These are phyloP conservation scores for Ellobius talpinus DNA, from an alignment of 2,113 vertebrate species.

Conservation along the genomic window DNA sequence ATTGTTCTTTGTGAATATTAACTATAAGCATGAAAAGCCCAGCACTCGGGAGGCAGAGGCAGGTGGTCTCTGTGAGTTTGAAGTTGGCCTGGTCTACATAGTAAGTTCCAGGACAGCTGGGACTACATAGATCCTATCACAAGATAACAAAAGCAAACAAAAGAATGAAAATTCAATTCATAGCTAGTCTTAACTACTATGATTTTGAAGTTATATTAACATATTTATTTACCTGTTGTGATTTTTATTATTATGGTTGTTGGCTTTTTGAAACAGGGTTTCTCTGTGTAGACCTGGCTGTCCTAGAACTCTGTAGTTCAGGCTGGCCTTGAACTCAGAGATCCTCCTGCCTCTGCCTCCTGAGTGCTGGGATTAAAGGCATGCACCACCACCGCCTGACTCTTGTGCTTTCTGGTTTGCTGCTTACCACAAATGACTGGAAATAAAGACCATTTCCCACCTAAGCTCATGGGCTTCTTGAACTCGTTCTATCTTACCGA, in stretches of 20 bases:
- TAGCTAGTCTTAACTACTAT: background rate
- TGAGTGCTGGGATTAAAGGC: background rate
- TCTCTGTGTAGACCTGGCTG: background rate
- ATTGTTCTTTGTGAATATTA: background rate
- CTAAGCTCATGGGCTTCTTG: background rate
- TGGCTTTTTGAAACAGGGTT: background rate
- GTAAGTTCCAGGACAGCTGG: background rate
- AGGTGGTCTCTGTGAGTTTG: background rate
- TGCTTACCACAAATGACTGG: background rate
- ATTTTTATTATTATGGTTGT: background rate
- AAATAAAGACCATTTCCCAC: slow-evolving; percentile 10
- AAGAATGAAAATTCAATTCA: background rate
- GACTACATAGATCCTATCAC: background rate
- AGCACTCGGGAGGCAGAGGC: background rate
- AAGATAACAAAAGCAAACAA: background rate
- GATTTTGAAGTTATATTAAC: background rate
- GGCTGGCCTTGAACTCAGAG: background rate
- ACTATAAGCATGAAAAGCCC: background rate
- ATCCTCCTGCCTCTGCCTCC: background rate
- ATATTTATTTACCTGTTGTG: background rate
- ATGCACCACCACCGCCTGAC: background rate
- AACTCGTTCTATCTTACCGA: background rate
- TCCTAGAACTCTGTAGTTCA: background rate
- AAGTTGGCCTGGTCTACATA: background rate
- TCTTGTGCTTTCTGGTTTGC: background rate